Conservation (phyloP, 2,797 vertebrate species). For the Garrulus glandarius region DNA sequence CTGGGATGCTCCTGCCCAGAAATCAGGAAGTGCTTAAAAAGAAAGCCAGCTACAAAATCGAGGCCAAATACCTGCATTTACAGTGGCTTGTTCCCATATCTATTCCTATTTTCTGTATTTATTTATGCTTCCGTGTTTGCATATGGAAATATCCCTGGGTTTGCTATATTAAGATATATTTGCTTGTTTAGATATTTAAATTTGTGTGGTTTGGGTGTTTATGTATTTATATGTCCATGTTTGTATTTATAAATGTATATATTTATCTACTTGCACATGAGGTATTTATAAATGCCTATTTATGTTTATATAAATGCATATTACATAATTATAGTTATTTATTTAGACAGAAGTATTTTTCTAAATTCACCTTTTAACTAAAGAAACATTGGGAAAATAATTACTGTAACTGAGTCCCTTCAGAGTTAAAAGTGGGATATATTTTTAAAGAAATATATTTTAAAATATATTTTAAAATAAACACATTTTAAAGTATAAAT, state of each 20-base stretch:
- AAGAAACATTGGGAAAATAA: neutral
- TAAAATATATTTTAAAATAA: neutral
- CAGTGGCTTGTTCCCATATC: fast-evolving
- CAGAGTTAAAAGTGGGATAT: neutral
- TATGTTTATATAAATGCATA: neutral
- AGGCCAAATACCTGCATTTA: neutral
- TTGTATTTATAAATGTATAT: neutral
- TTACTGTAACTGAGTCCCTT: neutral
- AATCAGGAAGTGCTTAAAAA: neutral
- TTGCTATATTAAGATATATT: neutral
- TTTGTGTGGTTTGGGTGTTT: neutral
- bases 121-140: too few species aligned
- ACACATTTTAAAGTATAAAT: neutral
- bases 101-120: neutral
- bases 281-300: neutral
- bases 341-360: neutral
- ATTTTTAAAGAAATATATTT: neutral
- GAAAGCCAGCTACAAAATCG: fast-evolving
- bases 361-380: neutral
- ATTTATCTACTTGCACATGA: neutral
- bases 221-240: neutral
- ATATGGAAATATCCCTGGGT: neutral
- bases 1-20: neutral
- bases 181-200: neutral
- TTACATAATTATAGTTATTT: neutral